Evolutionary conservation across 1,140 invertebrate genomes (phyloP).

Genomic region (Thaumetopoea pityocampa): DNA sequence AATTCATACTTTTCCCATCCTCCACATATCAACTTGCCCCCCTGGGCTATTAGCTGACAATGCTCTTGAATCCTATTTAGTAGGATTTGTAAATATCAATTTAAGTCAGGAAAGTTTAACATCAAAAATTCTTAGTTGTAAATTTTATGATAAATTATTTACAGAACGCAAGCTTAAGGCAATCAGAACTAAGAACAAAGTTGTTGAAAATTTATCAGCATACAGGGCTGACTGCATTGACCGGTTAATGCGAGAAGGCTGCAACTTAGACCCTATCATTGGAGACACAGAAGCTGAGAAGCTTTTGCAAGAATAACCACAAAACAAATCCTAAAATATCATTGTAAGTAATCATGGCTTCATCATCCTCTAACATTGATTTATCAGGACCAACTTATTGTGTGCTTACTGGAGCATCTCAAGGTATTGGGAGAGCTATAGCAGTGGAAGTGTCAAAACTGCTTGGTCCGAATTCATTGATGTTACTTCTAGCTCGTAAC

Average conservation of each 20-base stretch:
- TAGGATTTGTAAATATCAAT: not conserved
- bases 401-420: slow-evolving; percentile 90
- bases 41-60: too few species aligned
- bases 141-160: slow-evolving; percentile 19
- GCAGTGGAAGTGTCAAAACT: slow-evolving; percentile 81
- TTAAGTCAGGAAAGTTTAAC: not conserved
- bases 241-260: slow-evolving; percentile 64
- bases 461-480: slow-evolving; percentile 79
- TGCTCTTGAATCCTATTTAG: too few species aligned
- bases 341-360: slow-evolving; percentile 66
- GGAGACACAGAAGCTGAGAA: slow-evolving; percentile 63
- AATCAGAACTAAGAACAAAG: slow-evolving; percentile 58
- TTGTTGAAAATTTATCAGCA: slow-evolving; percentile 58
- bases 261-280: slow-evolving; percentile 61
- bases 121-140: not conserved
- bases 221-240: slow-evolving; percentile 62
- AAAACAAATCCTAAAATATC: slow-evolving; percentile 13
- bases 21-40: too few species aligned
- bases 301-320: slow-evolving; percentile 51
- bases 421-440: slow-evolving; percentile 89
- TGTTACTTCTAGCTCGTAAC: slow-evolving; percentile 88
- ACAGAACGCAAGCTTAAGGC: slow-evolving; percentile 58
- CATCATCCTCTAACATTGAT: slow-evolving; percentile 55
- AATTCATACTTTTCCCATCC: too few species aligned
- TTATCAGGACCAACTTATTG: slow-evolving; percentile 74